These are phyloP conservation scores for Apodemus sylvaticus DNA, from an alignment of 2,113 vertebrate genomes.

Conservation along the genomic window DNA sequence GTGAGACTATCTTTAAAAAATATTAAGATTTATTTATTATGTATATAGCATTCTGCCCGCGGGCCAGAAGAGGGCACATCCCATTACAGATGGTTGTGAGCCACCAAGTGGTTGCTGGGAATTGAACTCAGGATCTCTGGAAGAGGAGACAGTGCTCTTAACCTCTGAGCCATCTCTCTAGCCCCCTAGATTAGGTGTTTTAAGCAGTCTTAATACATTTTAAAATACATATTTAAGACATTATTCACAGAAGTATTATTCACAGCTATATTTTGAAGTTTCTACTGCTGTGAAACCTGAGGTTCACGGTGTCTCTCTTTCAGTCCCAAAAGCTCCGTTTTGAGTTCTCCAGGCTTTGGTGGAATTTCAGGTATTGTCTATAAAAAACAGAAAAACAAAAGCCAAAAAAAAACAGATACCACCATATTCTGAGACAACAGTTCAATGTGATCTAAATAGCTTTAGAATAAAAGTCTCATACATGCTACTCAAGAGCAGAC, in stretches of 20 bases:
- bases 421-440: neutral
- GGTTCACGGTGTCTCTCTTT: constrained; percentile 78
- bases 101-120: too few species aligned
- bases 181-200: neutral
- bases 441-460: neutral
- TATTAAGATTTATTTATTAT: too few species aligned
- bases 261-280: constrained; percentile 19
- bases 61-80: too few species aligned
- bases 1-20: neutral
- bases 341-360: constrained; percentile 94
- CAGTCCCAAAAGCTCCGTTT: constrained; percentile 92
- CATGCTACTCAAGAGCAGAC: neutral
- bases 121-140: too few species aligned
- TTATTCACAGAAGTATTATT: constrained; percentile 38
- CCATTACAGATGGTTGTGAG: too few species aligned
- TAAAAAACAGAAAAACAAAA: constrained; percentile 45
- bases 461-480: neutral
- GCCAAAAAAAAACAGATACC: neutral
- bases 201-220: neutral
- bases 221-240: constrained; percentile 43
- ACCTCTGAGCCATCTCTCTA: too few species aligned
- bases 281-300: constrained; percentile 73
- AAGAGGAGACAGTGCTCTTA: too few species aligned
- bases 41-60: too few species aligned
- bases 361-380: constrained; percentile 94